Percentiles rank a stretch among this genome's conserved stretches.
Evolutionary conservation across 2,797 vertebrate species (phyloP).

Genomic region (Xiphophorus birchmanni): DNA sequence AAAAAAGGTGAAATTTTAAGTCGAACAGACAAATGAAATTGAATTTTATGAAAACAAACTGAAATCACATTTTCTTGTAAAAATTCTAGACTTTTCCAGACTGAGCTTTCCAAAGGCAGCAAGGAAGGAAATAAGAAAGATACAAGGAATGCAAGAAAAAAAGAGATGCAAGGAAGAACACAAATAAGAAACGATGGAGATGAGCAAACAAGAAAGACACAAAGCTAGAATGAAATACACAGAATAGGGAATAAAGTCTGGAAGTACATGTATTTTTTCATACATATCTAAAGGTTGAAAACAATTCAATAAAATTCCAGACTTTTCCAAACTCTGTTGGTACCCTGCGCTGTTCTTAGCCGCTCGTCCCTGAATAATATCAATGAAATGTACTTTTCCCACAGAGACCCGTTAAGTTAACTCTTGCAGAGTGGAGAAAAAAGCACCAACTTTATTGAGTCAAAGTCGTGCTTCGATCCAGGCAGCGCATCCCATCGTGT

Average conservation of each 20-base stretch:
- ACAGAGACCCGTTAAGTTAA: not conserved
- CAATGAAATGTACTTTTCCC: not conserved
- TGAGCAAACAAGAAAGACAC: not conserved
- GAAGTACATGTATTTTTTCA: not conserved
- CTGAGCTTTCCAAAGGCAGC: not conserved
- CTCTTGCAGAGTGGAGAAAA: not conserved
- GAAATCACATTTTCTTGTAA: not conserved
- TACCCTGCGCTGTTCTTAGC: not conserved
- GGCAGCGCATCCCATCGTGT: too few species aligned
- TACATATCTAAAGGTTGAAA: not conserved
- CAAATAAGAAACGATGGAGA: not conserved
- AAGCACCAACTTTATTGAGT: not conserved
- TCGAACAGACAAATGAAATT: not conserved
- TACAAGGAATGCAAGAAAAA: not conserved
- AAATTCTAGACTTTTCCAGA: not conserved
- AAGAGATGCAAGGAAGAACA: not conserved
- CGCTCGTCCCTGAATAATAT: not conserved
- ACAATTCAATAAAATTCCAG: not conserved
- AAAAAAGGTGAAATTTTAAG: not conserved
- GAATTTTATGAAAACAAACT: not conserved
- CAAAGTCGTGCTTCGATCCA: not conserved
- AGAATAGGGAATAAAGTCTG: not conserved
- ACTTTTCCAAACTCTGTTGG: not conserved
- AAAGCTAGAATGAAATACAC: not conserved
- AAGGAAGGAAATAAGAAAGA: not conserved